Evolutionary conservation across 92 coral and sea anemone genomes (phyloP).

Genomic region (Scolanthus callimorphus): DNA sequence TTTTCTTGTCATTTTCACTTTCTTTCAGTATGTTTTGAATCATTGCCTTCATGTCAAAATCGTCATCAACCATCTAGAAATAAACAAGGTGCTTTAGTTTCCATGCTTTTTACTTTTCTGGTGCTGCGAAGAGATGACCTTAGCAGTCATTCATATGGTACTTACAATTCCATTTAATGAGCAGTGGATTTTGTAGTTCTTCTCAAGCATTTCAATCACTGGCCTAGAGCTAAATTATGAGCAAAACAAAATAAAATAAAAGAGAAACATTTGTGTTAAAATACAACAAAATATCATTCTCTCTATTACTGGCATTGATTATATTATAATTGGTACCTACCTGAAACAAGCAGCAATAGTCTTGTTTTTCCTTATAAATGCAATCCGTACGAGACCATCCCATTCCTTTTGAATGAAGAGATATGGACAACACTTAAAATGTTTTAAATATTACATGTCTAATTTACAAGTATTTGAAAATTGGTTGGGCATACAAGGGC

Average conservation of each 20-base stretch:
- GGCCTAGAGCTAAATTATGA: constrained; percentile 65
- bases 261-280: not conserved
- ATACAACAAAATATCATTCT: no score
- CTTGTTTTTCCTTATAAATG: constrained; percentile 95
- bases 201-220: constrained; percentile 88
- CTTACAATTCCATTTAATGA: constrained; percentile 91
- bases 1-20: constrained; percentile 63
- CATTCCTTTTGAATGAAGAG: constrained; percentile 65
- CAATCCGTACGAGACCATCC: constrained; percentile 99
- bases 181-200: constrained; percentile 97
- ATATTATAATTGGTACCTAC: no score
- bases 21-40: constrained; percentile 67
- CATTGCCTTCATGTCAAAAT: constrained; percentile 78
- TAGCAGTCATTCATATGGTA: no score
- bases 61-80: constrained; percentile 77
- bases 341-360: constrained; percentile 87
- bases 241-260: not conserved
- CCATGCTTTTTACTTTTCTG: no score
- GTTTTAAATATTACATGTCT: no score
- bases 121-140: no score
- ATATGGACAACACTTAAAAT: no score
- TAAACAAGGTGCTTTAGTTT: no score
- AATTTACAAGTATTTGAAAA: no score
- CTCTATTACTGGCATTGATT: no score
- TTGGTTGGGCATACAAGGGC: no score